Conservation (phyloP, 2,797 vertebrate genomes). For the Catamblyrhynchus diadema region DNA sequence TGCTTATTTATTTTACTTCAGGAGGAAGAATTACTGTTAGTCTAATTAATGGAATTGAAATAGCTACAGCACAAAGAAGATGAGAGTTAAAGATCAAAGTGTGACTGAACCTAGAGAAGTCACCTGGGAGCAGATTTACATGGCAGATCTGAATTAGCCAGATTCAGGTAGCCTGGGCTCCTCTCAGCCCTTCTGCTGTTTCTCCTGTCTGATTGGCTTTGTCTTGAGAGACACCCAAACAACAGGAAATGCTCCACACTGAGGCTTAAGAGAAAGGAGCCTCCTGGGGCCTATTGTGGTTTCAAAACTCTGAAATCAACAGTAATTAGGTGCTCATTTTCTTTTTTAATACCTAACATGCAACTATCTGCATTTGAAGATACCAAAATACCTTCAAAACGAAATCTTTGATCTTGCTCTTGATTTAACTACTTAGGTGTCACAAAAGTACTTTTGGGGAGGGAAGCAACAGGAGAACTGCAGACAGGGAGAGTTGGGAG, state of each 20-base stretch:
- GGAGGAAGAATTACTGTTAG: conserved; percentile 2
- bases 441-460: background rate
- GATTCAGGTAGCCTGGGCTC: background rate
- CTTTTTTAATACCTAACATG: background rate
- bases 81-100: conserved; percentile 57
- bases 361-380: background rate
- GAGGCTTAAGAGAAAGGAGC: background rate
- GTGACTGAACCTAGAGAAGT: conserved; percentile 32
- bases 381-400: background rate
- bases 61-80: conserved; percentile 44
- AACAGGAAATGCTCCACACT: background rate
- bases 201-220: background rate
- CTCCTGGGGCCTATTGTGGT: background rate
- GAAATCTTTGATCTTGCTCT: background rate
- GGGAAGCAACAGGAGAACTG: background rate
- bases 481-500: background rate
- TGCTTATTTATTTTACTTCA: conserved; percentile 25
- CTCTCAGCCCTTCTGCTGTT: background rate
- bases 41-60: conserved; percentile 62
- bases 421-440: background rate
- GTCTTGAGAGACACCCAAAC: background rate
- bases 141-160: conserved; percentile 1
- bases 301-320: conserved; percentile 6
- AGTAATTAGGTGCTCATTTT: background rate
- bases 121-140: conserved; percentile 35